phyloP scores from a whole-genome alignment of 2,888 invertebrate species.

The Synanthedon andrenaeformis region DNA sequence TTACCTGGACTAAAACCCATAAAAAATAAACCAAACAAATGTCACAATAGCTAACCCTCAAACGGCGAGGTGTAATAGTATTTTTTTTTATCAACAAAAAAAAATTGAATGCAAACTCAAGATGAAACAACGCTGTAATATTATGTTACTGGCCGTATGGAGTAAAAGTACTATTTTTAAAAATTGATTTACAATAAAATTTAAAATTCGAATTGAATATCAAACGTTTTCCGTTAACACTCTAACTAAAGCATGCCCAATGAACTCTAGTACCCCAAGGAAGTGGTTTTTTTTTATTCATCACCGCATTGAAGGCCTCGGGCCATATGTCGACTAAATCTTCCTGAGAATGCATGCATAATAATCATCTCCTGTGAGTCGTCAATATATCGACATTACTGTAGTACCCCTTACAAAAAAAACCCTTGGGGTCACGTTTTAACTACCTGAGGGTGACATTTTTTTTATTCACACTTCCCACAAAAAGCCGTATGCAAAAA shows the following conservation, averaged over 20 bases:
- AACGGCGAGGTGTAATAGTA: constrained; percentile 25
- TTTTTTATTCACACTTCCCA: constrained; percentile 68
- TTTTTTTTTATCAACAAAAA: constrained; percentile 19
- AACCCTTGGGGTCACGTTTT: constrained; percentile 54
- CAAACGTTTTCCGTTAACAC: constrained; percentile 26
- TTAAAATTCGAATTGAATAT: not conserved
- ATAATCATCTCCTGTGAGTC: constrained; percentile 55
- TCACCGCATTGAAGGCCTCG: constrained; percentile 29
- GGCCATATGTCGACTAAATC: constrained; percentile 50
- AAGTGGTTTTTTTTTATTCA: constrained; percentile 34
- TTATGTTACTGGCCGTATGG: not conserved
- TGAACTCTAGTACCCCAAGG: constrained; percentile 32
- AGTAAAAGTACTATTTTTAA: not conserved
- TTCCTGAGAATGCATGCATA: constrained; percentile 67
- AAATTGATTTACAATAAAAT: not conserved
- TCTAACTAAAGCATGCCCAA: constrained; percentile 28
- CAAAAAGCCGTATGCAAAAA: constrained; percentile 65
- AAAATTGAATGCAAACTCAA: constrained; percentile 2
- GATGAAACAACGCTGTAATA: not conserved
- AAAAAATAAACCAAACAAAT: constrained; percentile 59
- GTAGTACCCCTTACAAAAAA: constrained; percentile 35
- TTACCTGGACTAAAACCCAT: constrained; percentile 61
- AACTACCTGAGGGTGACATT: constrained; percentile 62
- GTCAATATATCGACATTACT: constrained; percentile 47
- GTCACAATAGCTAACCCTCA: constrained; percentile 41